Evolutionary conservation across 2,113 vertebrate species (phyloP).

Genomic region (Vulpes ferrilata): DNA sequence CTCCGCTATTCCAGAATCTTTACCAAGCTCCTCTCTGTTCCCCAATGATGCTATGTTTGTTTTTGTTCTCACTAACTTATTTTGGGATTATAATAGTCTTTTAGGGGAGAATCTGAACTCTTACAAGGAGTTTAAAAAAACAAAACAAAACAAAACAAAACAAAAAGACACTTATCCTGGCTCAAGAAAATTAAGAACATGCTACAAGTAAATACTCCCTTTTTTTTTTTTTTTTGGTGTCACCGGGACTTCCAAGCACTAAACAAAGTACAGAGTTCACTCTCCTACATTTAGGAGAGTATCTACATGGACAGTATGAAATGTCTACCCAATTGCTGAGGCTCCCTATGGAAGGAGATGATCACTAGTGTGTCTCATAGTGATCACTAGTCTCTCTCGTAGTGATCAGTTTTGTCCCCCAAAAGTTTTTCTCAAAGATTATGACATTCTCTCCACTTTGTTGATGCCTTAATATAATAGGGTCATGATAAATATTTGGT

Average conservation of each 20-base stretch:
- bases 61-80: not conserved
- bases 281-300: not conserved
- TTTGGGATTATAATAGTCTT: not conserved
- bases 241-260: not conserved
- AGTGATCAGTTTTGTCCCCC: not conserved
- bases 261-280: not conserved
- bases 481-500: not conserved
- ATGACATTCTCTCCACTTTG: not conserved
- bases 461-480: not conserved
- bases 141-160: not conserved
- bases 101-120: not conserved
- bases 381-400: not conserved
- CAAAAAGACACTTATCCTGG: not conserved
- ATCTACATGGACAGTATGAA: not conserved
- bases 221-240: not conserved
- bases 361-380: not conserved
- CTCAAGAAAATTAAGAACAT: constrained; percentile 23
- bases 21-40: not conserved
- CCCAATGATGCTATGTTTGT: not conserved
- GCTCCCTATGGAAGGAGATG: not conserved
- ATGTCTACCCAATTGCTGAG: not conserved
- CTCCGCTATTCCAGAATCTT: not conserved
- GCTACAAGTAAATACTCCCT: not conserved
- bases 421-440: not conserved
- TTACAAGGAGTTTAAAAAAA: not conserved